Base-by-base conservation (phyloP, 2,888 invertebrate genomes). In the Cephus pulcher region DNA sequence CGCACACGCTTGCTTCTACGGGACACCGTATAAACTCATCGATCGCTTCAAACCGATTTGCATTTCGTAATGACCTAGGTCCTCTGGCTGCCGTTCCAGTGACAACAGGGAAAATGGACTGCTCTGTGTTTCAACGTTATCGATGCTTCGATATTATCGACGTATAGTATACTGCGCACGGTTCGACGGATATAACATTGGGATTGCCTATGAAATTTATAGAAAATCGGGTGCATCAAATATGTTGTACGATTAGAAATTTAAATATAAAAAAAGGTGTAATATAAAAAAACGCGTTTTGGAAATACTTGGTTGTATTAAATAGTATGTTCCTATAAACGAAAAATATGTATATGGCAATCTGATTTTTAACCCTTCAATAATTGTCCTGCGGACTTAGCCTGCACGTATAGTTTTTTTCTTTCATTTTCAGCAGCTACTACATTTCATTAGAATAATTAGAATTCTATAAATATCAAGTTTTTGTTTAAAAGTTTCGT, bases 1-100 rank as follows among this genome's bases (percentile, higher is more conserved):
- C 84, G 80, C 40, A 32, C 73, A 69, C 34, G 30, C 33, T 32
- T 68, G 81, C 81, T 81, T 81, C 84, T 78, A 80, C 83, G 87
- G 87, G 80, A 86, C 86, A 84, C 80, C 85, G 81, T 85, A 84
- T 86, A 87, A 86, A 86, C 86, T 86, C 88, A 90, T 90, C 89
- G 90, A 90, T 89, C 87, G 85, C 85, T 85, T 84, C 84, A 82
- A 82, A 80, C 82, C 86, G 86, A 91, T 91, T 91, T 91, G 90
- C 91, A 91, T 91, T 88, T 87, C 84, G 88, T 90, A 91, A 91
- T 90, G 90, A 90, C 88, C 86, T 82, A 73, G 75, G 78, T 80
- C 77, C 79, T 78, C 77, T n/a, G 68, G 9, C 68, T 34, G 76
- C 35, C 75, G 74, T 69, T 69, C 12, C 76, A 78, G 70, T 78